These are phyloP conservation scores for Sialis lutaria DNA, from an alignment of 2,888 invertebrate genomes.

Conservation along the genomic window DNA sequence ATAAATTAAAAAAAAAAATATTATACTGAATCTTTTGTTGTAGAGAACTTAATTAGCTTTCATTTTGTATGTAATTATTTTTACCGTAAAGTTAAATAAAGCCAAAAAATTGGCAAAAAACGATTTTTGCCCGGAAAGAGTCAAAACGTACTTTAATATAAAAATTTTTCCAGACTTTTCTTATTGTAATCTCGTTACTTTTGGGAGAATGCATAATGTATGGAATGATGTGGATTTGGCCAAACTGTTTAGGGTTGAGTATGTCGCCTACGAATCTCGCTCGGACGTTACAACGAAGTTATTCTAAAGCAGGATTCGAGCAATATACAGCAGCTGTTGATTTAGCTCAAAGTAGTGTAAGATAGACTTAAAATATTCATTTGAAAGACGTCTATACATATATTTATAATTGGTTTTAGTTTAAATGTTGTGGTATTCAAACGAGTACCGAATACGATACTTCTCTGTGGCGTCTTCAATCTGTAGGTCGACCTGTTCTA, in stretches of 20 bases:
- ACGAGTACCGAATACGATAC: constrained; percentile 66
- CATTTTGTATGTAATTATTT: background rate
- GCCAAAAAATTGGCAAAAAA: background rate
- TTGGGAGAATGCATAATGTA: constrained; percentile 54
- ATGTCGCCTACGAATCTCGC: constrained; percentile 48
- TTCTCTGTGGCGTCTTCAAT: constrained; percentile 60
- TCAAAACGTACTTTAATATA: constrained; percentile 1
- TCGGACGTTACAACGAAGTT: constrained; percentile 53
- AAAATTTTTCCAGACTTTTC: constrained; percentile 41
- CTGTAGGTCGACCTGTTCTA: constrained; percentile 41
- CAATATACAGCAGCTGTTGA: constrained; percentile 69
- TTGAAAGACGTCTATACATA: background rate
- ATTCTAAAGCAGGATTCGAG: constrained; percentile 56
- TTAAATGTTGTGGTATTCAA: constrained; percentile 65
- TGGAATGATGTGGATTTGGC: constrained; percentile 55
- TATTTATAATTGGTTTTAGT: constrained; percentile 27
- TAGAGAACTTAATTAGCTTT: background rate
- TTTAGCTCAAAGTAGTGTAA: constrained; percentile 47
- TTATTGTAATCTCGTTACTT: constrained; percentile 46
- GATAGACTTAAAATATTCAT: constrained; percentile 7
- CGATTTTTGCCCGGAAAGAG: background rate
- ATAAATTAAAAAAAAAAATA: too few species aligned
- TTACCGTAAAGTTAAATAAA: too few species aligned
- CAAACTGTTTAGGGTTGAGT: constrained; percentile 56
- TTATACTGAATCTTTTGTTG: too few species aligned